Percentiles rank a stretch among this genome's conserved stretches.
phyloP scores from a whole-genome alignment of 2,797 vertebrate genomes.

The Spea hammondii region DNA sequence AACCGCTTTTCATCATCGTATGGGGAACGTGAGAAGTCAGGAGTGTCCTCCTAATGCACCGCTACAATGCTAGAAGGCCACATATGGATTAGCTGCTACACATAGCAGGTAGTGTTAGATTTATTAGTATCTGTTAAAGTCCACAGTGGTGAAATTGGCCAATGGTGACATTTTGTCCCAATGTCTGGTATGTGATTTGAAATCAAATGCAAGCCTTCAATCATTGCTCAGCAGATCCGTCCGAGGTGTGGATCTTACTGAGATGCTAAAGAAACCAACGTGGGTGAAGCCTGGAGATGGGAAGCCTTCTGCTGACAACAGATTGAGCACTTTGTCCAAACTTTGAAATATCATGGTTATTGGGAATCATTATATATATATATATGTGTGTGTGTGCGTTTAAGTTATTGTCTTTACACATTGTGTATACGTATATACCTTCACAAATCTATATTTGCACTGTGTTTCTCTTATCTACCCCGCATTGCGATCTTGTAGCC shows the following conservation, averaged over 20 bases:
- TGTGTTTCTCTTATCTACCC: slow-evolving; percentile 2
- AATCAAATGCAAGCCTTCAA: slow-evolving; percentile 16
- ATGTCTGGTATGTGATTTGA: slow-evolving; percentile 32
- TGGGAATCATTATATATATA: neutral
- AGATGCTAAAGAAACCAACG: too few species aligned
- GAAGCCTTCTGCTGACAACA: too few species aligned
- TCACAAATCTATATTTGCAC: slow-evolving; percentile 15
- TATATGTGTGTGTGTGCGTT: neutral
- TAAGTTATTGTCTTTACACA: too few species aligned
- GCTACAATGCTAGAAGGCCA: too few species aligned
- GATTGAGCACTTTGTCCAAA: neutral
- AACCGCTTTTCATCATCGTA: too few species aligned
- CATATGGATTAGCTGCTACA: too few species aligned
- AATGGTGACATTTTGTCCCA: slow-evolving; percentile 10
- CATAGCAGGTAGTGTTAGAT: slow-evolving; percentile 9
- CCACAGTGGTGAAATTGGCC: slow-evolving; percentile 11
- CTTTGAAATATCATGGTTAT: neutral
- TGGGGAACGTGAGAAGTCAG: too few species aligned
- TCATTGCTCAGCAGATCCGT: slow-evolving; percentile 17
- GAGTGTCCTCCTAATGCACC: too few species aligned
- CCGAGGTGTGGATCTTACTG: neutral
- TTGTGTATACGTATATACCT: neutral
- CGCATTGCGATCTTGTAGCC: slow-evolving; percentile 31
- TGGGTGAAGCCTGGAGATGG: neutral
- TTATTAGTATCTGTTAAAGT: slow-evolving; percentile 29